Conservation (phyloP, 2,888 invertebrate species). For the Philopedon plagiatum region DNA sequence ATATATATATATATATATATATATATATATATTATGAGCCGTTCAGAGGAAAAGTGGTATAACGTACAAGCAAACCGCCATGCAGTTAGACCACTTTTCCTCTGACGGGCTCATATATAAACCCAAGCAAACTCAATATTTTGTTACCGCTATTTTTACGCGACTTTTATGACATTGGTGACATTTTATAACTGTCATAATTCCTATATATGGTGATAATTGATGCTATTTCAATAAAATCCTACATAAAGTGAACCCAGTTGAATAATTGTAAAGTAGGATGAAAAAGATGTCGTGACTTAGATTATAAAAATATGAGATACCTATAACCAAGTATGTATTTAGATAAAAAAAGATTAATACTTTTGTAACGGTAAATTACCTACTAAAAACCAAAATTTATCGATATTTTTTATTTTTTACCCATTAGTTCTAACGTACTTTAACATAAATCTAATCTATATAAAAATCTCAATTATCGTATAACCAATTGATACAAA, state of each 20-base stretch:
- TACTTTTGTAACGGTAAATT: conserved; percentile 13
- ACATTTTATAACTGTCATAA: conserved; percentile 20
- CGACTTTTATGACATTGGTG: no score
- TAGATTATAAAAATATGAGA: neutral
- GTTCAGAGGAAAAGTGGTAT: no score
- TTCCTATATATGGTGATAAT: conserved; percentile 14
- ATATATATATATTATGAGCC: neutral
- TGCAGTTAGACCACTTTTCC: no score
- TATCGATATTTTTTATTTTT: conserved; percentile 13
- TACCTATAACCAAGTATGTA: conserved; percentile 16
- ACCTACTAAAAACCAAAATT: conserved; percentile 18
- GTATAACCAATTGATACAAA: neutral
- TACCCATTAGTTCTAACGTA: conserved; percentile 9
- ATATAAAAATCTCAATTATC: neutral
- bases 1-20: no score
- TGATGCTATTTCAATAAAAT: neutral
- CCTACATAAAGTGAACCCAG: neutral
- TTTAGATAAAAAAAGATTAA: neutral
- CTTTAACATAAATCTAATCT: neutral
- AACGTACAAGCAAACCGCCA: no score
- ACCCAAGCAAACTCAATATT: no score
- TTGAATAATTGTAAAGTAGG: neutral
- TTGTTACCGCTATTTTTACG: no score
- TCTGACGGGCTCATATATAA: no score
- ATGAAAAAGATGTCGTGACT: neutral